phyloP scores from a whole-genome alignment of 1,140 invertebrate genomes.

The Eueides isabella region DNA sequence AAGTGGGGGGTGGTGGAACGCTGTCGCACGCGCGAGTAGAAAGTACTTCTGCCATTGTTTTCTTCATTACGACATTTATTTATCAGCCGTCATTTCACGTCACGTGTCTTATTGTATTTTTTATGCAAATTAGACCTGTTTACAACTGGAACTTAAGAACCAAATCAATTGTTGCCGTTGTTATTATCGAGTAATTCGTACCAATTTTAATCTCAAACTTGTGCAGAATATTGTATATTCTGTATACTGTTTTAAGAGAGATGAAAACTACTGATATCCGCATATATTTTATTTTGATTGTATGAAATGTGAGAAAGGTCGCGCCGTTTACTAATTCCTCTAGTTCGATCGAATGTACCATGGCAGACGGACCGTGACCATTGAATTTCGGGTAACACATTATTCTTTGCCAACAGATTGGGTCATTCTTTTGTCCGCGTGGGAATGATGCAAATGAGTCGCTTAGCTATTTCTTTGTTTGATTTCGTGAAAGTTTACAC shows the following conservation, averaged over 20 bases:
- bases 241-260: no score
- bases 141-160: constrained; percentile 34
- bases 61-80: constrained; percentile 77
- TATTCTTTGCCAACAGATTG: constrained; percentile 74
- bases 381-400: constrained; percentile 74
- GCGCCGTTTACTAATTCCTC: constrained; percentile 23
- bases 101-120: constrained; percentile 68
- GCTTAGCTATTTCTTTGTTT: constrained; percentile 81
- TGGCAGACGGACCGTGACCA: constrained; percentile 57
- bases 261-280: neutral
- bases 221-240: neutral
- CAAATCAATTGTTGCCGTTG: no score
- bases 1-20: constrained; percentile 47
- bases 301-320: constrained; percentile 32
- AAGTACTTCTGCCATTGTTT: constrained; percentile 74
- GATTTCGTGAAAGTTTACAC: constrained; percentile 82
- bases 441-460: constrained; percentile 80
- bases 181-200: constrained; percentile 20
- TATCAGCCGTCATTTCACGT: constrained; percentile 68
- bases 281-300: neutral
- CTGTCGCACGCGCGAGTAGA: constrained; percentile 68
- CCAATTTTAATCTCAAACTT: neutral
- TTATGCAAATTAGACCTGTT: constrained; percentile 63
- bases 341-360: constrained; percentile 30
- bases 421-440: constrained; percentile 79